phyloP scores from a whole-genome alignment of 2,888 invertebrate genomes.

The Bhutanitis thaidina region DNA sequence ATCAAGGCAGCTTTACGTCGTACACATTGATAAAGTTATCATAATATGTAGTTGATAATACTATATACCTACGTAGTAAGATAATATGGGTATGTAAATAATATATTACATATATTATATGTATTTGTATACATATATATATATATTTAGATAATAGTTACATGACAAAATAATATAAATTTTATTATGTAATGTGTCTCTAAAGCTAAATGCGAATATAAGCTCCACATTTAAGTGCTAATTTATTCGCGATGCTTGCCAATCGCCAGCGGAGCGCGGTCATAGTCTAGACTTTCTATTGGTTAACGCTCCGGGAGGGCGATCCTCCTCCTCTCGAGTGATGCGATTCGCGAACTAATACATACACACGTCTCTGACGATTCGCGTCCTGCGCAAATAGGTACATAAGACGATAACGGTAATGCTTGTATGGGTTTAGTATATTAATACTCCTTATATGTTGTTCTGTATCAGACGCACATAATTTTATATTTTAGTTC shows the following conservation, averaged over 20 bases:
- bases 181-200: no score
- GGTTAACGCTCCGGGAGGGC: slow-evolving; percentile 67
- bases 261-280: slow-evolving; percentile 43
- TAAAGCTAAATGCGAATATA: no score
- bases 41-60: not conserved
- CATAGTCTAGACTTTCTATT: slow-evolving; percentile 56
- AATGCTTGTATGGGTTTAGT: slow-evolving; percentile 21
- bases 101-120: no score
- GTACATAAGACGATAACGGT: slow-evolving; percentile 24
- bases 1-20: slow-evolving; percentile 35
- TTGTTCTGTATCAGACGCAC: not conserved
- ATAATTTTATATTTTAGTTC: not conserved
- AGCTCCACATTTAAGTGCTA: slow-evolving; percentile 41
- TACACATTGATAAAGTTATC: slow-evolving; percentile 1
- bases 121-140: not conserved
- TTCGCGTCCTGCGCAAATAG: slow-evolving; percentile 54
- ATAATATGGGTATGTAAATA: no score
- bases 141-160: no score
- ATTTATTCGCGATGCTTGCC: slow-evolving; percentile 67
- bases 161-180: no score
- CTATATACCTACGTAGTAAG: no score
- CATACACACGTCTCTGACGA: slow-evolving; percentile 49
- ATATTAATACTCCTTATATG: not conserved
- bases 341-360: slow-evolving; percentile 69
- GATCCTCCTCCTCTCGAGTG: slow-evolving; percentile 76